Evolutionary conservation across 2,113 vertebrate genomes (phyloP).

Genomic region (Eurystomus gularis): DNA sequence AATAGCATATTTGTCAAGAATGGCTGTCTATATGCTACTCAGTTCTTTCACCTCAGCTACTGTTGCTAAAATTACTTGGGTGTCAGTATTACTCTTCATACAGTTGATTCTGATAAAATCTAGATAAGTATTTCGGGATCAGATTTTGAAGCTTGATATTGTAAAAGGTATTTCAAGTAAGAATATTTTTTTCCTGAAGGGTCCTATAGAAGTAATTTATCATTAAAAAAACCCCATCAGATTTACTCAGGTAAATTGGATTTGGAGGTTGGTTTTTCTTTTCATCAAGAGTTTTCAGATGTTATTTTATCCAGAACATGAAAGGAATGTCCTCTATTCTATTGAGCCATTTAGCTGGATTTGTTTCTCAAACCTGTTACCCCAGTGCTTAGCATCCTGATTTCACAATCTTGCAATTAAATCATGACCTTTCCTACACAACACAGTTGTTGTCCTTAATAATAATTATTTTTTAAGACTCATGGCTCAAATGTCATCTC

Average conservation of each 20-base stretch:
- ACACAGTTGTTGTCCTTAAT: slow-evolving; percentile 55
- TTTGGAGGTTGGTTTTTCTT: not conserved
- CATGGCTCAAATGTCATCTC: slow-evolving; percentile 43
- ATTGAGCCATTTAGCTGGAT: not conserved
- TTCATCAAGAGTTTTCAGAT: not conserved
- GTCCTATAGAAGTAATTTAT: not conserved
- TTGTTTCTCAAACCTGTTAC: slow-evolving; percentile 25
- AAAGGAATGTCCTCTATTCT: slow-evolving; percentile 6
- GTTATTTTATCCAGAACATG: slow-evolving; percentile 44
- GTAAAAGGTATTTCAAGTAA: slow-evolving; percentile 12
- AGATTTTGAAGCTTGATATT: slow-evolving; percentile 8
- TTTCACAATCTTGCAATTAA: slow-evolving; percentile 64
- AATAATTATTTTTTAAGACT: not conserved
- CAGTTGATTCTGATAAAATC: not conserved
- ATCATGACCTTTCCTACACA: slow-evolving; percentile 46
- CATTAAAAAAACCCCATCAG: not conserved
- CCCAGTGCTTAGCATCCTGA: slow-evolving; percentile 27
- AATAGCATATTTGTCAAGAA: slow-evolving; percentile 17
- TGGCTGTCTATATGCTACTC: not conserved
- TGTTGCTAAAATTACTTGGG: not conserved
- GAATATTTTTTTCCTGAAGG: not conserved
- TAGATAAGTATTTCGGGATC: not conserved
- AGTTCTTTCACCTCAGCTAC: not conserved
- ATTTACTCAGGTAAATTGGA: not conserved
- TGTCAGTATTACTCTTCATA: not conserved